These are phyloP conservation scores for Cichladusa arquata DNA, from an alignment of 2,113 vertebrate genomes.

Conservation along the genomic window DNA sequence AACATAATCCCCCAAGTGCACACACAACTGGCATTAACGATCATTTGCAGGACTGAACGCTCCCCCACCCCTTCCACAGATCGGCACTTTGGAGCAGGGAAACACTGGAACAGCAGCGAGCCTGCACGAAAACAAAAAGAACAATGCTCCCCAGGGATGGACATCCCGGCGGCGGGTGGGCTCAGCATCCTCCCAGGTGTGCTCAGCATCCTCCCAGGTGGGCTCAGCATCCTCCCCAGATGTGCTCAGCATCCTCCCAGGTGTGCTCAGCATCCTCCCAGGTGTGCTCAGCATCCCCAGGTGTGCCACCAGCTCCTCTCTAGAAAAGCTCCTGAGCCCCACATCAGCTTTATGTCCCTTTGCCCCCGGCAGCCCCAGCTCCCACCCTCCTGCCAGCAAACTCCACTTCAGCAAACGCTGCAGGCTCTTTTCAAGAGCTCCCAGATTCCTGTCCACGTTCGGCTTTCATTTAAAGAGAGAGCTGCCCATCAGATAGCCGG, in stretches of 20 bases:
- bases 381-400: not conserved
- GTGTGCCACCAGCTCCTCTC: not conserved
- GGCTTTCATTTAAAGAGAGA: not conserved
- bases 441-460: not conserved
- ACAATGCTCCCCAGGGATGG: fast-evolving
- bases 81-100: not conserved
- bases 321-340: not conserved
- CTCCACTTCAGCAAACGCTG: not conserved
- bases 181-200: not conserved
- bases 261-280: too few species aligned
- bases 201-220: not conserved
- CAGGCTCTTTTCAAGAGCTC: not conserved
- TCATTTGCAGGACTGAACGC: not conserved
- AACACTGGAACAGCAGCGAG: not conserved
- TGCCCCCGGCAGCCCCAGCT: not conserved
- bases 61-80: not conserved
- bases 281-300: not conserved
- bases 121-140: not conserved
- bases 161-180: not conserved
- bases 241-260: not conserved
- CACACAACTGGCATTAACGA: slow-evolving; percentile 45
- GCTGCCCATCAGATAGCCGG: not conserved
- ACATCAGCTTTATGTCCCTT: not conserved
- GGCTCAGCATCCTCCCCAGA: not conserved
- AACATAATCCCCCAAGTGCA: slow-evolving; percentile 71